Conservation (phyloP, 2,113 vertebrate genomes). For the Mormyrus lacerda region DNA sequence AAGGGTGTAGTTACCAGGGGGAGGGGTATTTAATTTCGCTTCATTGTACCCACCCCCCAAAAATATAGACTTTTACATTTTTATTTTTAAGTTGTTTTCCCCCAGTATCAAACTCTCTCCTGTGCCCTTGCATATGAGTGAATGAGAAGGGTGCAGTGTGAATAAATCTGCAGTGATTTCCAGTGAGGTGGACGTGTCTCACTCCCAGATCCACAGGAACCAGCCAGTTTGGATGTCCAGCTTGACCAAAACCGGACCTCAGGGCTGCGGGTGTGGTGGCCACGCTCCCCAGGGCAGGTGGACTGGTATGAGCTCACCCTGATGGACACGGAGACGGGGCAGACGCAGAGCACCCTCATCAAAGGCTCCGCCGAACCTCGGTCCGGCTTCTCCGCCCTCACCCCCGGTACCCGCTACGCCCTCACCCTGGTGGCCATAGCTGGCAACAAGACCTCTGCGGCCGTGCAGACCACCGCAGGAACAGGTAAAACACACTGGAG, state of each 20-base stretch:
- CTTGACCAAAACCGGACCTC: constrained; percentile 47
- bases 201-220: constrained; percentile 68
- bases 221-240: constrained; percentile 58
- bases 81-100: not conserved
- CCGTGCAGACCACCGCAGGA: constrained; percentile 52
- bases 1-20: not conserved
- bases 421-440: constrained; percentile 62
- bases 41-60: not conserved
- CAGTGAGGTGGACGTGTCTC: constrained; percentile 9
- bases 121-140: not conserved
- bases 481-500: constrained; percentile 61
- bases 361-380: constrained; percentile 48
- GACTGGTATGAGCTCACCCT: constrained; percentile 69
- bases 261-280: constrained; percentile 67
- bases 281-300: constrained; percentile 64
- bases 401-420: constrained; percentile 68
- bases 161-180: not conserved
- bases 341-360: constrained; percentile 43
- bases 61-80: not conserved
- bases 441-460: constrained; percentile 60
- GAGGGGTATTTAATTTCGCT: not conserved
- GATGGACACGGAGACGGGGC: constrained; percentile 47
- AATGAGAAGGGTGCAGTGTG: not conserved
- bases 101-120: not conserved
- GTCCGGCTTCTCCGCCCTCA: constrained; percentile 63